phyloP scores from a whole-genome alignment of 2,113 vertebrate species.

The Gambusia affinis region DNA sequence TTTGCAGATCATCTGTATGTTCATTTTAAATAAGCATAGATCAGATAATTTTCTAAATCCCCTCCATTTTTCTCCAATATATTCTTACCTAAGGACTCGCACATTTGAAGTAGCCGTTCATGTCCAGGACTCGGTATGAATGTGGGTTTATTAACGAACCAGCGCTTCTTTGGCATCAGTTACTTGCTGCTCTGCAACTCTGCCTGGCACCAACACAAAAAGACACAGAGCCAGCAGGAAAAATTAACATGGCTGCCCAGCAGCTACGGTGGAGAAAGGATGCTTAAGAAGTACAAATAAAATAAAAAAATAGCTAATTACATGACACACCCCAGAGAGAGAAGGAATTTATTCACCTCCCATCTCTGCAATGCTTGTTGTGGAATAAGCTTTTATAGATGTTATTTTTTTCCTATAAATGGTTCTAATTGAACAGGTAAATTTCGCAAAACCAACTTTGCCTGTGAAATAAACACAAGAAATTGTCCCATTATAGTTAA shows the following conservation, averaged over 20 bases:
- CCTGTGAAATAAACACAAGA: constrained; percentile 37
- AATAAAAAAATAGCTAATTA: constrained; percentile 19
- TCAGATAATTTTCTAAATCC: background rate
- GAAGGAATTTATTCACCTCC: constrained; percentile 31
- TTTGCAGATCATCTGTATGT: background rate
- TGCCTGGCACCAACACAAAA: constrained; percentile 29
- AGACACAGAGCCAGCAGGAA: constrained; percentile 23
- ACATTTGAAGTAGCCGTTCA: background rate
- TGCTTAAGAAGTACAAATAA: background rate
- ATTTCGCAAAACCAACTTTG: constrained; percentile 35
- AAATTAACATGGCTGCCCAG: constrained; percentile 45
- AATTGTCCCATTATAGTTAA: constrained; percentile 52
- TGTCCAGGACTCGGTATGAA: constrained; percentile 27
- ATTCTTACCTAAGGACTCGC: constrained; percentile 9
- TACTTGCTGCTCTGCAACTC: constrained; percentile 28
- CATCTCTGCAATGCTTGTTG: constrained; percentile 1
- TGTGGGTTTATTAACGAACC: constrained; percentile 57
- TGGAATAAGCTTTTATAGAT: constrained; percentile 14
- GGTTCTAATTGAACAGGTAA: constrained; percentile 34
- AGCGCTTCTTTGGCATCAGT: constrained; percentile 49
- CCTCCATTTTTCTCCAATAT: too few species aligned
- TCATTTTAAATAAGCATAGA: background rate
- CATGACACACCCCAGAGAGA: constrained; percentile 4
- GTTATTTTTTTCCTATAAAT: constrained; percentile 17
- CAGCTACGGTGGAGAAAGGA: constrained; percentile 14